Percentiles rank a stretch among this genome's conserved stretches.
phyloP scores from a whole-genome alignment of 2,113 vertebrate species.

The Clarias macrocephalus region DNA sequence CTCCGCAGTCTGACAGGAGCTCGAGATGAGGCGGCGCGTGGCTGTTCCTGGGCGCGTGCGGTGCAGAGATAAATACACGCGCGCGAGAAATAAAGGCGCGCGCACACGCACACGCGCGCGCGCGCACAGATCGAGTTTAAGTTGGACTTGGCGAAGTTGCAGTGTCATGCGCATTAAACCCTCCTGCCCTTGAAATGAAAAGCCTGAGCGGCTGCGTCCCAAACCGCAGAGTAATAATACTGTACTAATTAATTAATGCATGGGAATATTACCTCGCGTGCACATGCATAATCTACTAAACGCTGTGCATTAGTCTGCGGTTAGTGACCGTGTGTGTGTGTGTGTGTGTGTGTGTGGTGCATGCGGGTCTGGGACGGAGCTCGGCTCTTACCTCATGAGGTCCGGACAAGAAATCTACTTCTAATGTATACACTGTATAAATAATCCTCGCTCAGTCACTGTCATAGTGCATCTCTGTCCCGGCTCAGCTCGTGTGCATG shows the following conservation, averaged over 20 bases:
- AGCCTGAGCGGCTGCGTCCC: not conserved
- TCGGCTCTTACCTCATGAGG: conserved; percentile 35
- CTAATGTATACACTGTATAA: not conserved
- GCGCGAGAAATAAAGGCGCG: not conserved
- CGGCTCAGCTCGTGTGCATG: not conserved
- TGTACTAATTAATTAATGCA: not conserved
- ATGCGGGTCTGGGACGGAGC: not conserved
- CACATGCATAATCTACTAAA: too few species aligned
- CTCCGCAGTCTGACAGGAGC: not conserved
- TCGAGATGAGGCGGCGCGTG: not conserved
- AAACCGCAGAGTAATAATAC: not conserved
- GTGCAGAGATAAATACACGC: not conserved
- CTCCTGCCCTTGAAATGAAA: not conserved
- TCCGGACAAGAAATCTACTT: not conserved
- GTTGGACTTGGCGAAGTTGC: conserved; percentile 26
- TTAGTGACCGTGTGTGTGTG: not conserved
- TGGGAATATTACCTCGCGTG: not conserved
- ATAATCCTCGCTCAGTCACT: conserved; percentile 11
- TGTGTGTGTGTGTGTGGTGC: not conserved
- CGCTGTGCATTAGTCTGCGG: not conserved
- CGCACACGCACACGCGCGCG: not conserved
- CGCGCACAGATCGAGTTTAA: not conserved
- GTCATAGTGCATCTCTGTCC: conserved; percentile 24
- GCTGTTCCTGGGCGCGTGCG: not conserved
- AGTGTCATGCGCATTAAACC: conserved; percentile 24